These are phyloP conservation scores for Xiphophorus birchmanni DNA, from an alignment of 2,797 vertebrate genomes.

Conservation along the genomic window DNA sequence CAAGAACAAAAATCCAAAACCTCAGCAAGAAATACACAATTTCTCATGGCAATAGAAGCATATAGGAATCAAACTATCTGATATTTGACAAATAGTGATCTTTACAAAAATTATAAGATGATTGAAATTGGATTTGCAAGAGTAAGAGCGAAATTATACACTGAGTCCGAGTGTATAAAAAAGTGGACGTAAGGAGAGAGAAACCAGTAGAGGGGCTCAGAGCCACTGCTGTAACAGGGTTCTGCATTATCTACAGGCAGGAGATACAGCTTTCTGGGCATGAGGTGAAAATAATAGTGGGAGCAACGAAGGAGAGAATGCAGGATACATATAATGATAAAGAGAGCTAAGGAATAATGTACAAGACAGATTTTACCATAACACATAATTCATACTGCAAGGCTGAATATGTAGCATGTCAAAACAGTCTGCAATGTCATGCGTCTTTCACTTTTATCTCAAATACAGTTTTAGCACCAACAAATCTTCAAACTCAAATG, in stretches of 20 bases:
- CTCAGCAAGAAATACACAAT: neutral
- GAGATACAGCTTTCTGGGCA: slow-evolving; percentile 57
- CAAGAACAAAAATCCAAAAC: neutral
- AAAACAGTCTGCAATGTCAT: neutral
- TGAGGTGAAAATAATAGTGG: slow-evolving; percentile 37
- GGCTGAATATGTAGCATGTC: neutral
- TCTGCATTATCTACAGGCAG: slow-evolving; percentile 55
- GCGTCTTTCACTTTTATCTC: slow-evolving; percentile 7
- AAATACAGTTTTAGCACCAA: slow-evolving; percentile 20
- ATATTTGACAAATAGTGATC: neutral
- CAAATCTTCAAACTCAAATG: slow-evolving; percentile 11
- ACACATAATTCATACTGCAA: slow-evolving; percentile 16
- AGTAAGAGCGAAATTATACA: slow-evolving; percentile 54
- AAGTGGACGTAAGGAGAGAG: slow-evolving; percentile 56
- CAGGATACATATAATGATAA: neutral
- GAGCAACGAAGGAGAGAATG: slow-evolving; percentile 20
- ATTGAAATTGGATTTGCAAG: slow-evolving; percentile 9
- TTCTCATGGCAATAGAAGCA: neutral
- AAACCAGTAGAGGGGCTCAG: slow-evolving; percentile 54
- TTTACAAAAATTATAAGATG: slow-evolving; percentile 12
- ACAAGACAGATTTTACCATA: slow-evolving; percentile 32
- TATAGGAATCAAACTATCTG: slow-evolving; percentile 15
- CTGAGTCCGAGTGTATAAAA: slow-evolving; percentile 32
- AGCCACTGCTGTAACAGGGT: slow-evolving; percentile 49
- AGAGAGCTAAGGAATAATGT: slow-evolving; percentile 11